Conservation (phyloP, 1,140 invertebrate genomes). For the Drosophila lacertosa region DNA sequence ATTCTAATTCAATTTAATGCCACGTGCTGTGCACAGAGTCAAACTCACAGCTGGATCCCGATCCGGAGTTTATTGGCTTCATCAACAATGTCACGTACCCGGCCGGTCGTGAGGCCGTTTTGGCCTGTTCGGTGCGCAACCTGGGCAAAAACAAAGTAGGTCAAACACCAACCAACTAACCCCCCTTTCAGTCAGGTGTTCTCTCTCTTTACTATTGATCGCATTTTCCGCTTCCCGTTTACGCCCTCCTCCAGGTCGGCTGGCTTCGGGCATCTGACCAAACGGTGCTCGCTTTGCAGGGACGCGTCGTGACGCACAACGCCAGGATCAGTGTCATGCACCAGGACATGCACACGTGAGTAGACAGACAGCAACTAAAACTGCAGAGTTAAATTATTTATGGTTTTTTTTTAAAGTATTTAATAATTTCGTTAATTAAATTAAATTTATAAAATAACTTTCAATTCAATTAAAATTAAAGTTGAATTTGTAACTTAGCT, state of each 20-base stretch:
- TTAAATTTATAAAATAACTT: too few species aligned
- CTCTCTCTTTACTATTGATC: constrained; percentile 5
- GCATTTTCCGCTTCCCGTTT: not conserved
- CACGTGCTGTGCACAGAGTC: constrained; percentile 59
- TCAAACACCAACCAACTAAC: too few species aligned
- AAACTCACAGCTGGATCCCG: constrained; percentile 81
- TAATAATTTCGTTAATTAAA: too few species aligned
- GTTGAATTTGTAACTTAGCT: too few species aligned
- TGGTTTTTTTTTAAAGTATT: too few species aligned
- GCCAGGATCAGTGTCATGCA: constrained; percentile 91
- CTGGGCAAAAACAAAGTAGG: constrained; percentile 91
- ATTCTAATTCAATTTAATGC: constrained; percentile 44
- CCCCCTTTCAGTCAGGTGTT: not conserved
- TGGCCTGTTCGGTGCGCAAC: constrained; percentile 92
- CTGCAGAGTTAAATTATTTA: too few species aligned
- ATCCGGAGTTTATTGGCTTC: constrained; percentile 90
- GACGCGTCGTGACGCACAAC: constrained; percentile 94
- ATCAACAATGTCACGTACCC: constrained; percentile 94
- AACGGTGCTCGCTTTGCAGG: constrained; percentile 93
- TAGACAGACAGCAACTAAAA: not conserved
- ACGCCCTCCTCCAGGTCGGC: constrained; percentile 90
- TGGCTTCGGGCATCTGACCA: constrained; percentile 95
- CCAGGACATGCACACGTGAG: constrained; percentile 87
- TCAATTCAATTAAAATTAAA: too few species aligned
- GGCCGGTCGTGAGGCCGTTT: constrained; percentile 91